phyloP scores from a whole-genome alignment of 23 tunicate species.

The Clavelina lepadiformis region DNA sequence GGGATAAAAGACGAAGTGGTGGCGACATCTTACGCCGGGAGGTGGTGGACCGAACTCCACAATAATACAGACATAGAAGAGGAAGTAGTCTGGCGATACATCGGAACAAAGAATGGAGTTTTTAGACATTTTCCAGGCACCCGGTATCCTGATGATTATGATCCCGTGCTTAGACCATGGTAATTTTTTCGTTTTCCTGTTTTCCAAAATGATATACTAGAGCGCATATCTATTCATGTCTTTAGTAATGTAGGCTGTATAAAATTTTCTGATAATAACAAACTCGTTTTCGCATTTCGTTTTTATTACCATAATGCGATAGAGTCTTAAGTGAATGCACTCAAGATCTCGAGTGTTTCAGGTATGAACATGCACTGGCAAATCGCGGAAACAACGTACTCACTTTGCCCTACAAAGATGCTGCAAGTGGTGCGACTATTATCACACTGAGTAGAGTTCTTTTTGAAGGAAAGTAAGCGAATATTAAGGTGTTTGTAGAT shows the following conservation, averaged over 20 bases:
- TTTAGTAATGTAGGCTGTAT: too few relatives aligned
- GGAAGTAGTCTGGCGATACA: conserved; percentile 50
- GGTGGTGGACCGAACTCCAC: conserved; percentile 7
- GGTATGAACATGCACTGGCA: conserved; percentile 13
- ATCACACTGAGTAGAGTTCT: conserved; percentile 5
- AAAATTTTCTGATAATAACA: too few relatives aligned
- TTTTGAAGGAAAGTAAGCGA: conserved; percentile 9
- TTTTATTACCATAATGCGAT: too few relatives aligned
- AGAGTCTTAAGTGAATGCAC: too few relatives aligned
- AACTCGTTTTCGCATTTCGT: too few relatives aligned
- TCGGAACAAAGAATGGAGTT: conserved; percentile 63
- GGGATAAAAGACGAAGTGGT: conserved; percentile 7
- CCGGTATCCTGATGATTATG: conserved; percentile 34
- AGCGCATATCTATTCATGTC: too few relatives aligned
- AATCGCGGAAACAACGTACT: not conserved
- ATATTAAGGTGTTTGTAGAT: too few relatives aligned
- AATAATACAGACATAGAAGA: not conserved
- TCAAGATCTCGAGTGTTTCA: too few relatives aligned
- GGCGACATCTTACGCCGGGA: not conserved
- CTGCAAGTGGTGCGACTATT: conserved; percentile 6
- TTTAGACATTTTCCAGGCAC: conserved; percentile 52
- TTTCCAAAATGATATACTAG: too few relatives aligned
- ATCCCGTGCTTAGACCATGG: conserved; percentile 59
- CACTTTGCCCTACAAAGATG: conserved; percentile 10
- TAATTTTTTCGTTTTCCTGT: too few relatives aligned